Percentiles rank a stretch among this genome's conserved stretches.
These are phyloP conservation scores for Macquaria australasica DNA, from an alignment of 2,113 vertebrate species.

Conservation along the genomic window DNA sequence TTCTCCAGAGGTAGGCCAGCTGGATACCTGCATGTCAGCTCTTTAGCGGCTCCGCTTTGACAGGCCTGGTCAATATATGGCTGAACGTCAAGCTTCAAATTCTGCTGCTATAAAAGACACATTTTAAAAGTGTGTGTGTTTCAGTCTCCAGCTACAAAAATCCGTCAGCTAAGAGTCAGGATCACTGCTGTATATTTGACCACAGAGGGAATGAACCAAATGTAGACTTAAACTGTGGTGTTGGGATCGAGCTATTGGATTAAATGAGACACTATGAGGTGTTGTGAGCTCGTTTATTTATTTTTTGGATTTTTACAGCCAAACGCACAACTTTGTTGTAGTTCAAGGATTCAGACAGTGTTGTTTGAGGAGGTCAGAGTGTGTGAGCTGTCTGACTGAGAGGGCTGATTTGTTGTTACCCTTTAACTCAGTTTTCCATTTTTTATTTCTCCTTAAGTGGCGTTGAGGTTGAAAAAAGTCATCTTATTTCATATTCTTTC, in stretches of 20 bases:
- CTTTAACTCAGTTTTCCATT: not conserved
- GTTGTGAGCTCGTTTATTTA: not conserved
- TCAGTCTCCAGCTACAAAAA: slow-evolving; percentile 24
- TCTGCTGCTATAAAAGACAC: slow-evolving; percentile 7
- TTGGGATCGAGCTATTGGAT: not conserved
- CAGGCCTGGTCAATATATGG: slow-evolving; percentile 61
- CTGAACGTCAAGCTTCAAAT: slow-evolving; percentile 37
- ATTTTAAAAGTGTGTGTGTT: slow-evolving; percentile 43
- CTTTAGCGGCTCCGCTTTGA: slow-evolving; percentile 69
- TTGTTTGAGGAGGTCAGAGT: slow-evolving; percentile 66
- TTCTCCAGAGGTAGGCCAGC: slow-evolving; percentile 82
- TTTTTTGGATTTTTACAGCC: not conserved
- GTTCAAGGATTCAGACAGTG: slow-evolving; percentile 62
- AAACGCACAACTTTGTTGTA: slow-evolving; percentile 29
- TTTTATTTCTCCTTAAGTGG: not conserved
- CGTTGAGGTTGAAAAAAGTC: not conserved
- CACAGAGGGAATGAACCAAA: not conserved
- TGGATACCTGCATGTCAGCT: slow-evolving; percentile 81
- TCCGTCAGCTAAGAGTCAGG: slow-evolving; percentile 4
- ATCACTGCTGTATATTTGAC: not conserved
- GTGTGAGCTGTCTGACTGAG: slow-evolving; percentile 23
- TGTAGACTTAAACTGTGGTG: not conserved
- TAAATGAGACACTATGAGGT: not conserved
- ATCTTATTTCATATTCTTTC: not conserved
- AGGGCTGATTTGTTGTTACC: slow-evolving; percentile 18